These are phyloP conservation scores for Mantis religiosa DNA, from an alignment of 2,888 invertebrate genomes.

Conservation along the genomic window DNA sequence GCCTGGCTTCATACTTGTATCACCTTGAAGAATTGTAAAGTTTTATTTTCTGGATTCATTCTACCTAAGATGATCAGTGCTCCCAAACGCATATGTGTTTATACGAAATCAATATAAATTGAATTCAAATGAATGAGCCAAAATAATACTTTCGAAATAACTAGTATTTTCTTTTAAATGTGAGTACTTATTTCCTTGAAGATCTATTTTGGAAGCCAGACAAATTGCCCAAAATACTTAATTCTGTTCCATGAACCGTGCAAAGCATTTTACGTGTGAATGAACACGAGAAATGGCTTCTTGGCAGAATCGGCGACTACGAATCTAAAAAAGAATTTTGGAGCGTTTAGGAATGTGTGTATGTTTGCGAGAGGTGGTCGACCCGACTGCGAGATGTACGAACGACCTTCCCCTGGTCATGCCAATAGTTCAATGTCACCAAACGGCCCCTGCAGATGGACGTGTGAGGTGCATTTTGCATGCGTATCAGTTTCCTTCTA, in stretches of 20 bases:
- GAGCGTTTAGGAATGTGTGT: background rate
- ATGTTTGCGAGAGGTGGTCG: background rate
- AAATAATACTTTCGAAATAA: too few relatives aligned
- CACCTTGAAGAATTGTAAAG: too few relatives aligned
- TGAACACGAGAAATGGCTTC: background rate
- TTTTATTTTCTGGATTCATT: too few relatives aligned
- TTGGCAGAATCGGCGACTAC: background rate
- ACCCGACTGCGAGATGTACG: background rate
- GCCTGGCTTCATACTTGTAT: too few relatives aligned
- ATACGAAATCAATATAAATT: too few relatives aligned
- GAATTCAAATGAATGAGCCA: too few relatives aligned
- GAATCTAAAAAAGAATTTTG: background rate
- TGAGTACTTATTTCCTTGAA: too few relatives aligned
- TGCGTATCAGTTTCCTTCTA: background rate
- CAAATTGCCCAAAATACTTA: background rate
- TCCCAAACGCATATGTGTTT: too few relatives aligned
- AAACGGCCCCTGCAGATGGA: conserved; percentile 3
- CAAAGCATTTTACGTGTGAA: background rate
- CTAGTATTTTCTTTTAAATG: too few relatives aligned
- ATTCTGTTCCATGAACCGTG: background rate
- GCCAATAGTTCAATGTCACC: conserved; percentile 17
- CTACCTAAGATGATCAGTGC: too few relatives aligned
- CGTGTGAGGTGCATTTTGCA: background rate
- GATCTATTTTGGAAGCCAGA: too few relatives aligned
- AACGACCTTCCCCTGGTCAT: conserved; percentile 11